Evolutionary conservation across 2,113 vertebrate species (phyloP).

Genomic region (Henicopernis longicauda): DNA sequence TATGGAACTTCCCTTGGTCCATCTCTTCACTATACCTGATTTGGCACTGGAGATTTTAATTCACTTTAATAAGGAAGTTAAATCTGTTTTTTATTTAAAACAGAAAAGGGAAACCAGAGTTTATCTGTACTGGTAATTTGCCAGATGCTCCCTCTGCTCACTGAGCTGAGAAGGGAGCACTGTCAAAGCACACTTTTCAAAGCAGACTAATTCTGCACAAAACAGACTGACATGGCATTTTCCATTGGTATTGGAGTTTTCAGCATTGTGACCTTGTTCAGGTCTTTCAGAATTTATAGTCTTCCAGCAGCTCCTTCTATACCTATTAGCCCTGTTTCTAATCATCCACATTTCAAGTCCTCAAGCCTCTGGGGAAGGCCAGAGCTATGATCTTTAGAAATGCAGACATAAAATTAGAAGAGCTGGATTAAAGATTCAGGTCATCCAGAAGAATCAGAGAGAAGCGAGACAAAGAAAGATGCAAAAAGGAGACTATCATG

Average conservation of each 20-base stretch:
- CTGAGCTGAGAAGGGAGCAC: not conserved
- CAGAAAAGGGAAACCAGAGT: not conserved
- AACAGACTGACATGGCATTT: not conserved
- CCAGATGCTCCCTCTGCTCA: slow-evolving; percentile 9
- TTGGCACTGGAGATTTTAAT: not conserved
- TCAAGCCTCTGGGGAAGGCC: not conserved
- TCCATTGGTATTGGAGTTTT: not conserved
- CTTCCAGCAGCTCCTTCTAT: not conserved
- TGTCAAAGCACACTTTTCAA: slow-evolving; percentile 21
- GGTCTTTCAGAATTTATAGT: not conserved
- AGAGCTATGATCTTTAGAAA: not conserved
- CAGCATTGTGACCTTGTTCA: not conserved
- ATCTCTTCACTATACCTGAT: not conserved
- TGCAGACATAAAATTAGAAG: not conserved
- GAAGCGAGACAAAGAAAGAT: not conserved
- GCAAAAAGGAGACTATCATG: not conserved
- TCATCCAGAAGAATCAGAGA: not conserved
- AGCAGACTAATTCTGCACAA: not conserved
- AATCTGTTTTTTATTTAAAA: not conserved
- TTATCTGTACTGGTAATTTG: not conserved
- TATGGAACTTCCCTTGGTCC: not conserved
- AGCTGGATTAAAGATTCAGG: not conserved
- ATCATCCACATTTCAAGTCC: not conserved
- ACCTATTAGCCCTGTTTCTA: not conserved
- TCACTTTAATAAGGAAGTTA: not conserved